A percentile compares a stretch with the other conserved stretches of the same genome.
phyloP scores from a whole-genome alignment of 2,888 invertebrate genomes.

The Euzophera pinguis region DNA sequence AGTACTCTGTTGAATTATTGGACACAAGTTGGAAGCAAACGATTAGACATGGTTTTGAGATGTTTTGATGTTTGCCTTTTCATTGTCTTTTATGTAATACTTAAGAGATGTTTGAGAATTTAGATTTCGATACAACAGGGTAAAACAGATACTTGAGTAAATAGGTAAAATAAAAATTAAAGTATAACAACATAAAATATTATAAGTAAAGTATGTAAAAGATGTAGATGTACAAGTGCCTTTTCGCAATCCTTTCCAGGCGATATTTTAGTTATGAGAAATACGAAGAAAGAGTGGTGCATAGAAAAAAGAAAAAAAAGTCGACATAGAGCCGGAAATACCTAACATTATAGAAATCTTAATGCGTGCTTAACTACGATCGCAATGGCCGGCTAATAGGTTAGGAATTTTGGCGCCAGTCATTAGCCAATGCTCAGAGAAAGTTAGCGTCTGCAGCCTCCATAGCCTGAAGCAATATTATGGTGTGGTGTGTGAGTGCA shows the following conservation, averaged over 20 bases:
- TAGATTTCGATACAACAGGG: not conserved
- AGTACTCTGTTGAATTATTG: slow-evolving; percentile 28
- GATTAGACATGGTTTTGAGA: slow-evolving; percentile 31
- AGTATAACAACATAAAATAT: no score
- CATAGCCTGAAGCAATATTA: slow-evolving; percentile 43
- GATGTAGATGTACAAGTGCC: no score
- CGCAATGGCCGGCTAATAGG: slow-evolving; percentile 39
- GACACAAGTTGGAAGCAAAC: slow-evolving; percentile 34
- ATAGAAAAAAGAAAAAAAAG: no score
- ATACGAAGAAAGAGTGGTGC: no score
- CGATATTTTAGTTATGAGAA: no score
- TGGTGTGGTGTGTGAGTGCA: slow-evolving; percentile 50
- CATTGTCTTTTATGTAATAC: slow-evolving; percentile 9
- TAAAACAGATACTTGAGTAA: no score
- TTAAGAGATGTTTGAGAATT: not conserved
- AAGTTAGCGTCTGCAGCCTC: slow-evolving; percentile 46
- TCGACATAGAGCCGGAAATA: no score
- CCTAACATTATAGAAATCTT: no score
- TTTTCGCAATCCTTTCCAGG: no score
- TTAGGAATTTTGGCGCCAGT: slow-evolving; percentile 71
- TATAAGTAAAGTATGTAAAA: no score
- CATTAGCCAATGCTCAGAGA: slow-evolving; percentile 42
- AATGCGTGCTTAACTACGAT: slow-evolving; percentile 13
- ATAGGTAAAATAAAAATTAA: no score
- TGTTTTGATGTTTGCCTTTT: slow-evolving; percentile 22